phyloP scores from a whole-genome alignment of 1,140 invertebrate species.

The Brachionus paranguensis region DNA sequence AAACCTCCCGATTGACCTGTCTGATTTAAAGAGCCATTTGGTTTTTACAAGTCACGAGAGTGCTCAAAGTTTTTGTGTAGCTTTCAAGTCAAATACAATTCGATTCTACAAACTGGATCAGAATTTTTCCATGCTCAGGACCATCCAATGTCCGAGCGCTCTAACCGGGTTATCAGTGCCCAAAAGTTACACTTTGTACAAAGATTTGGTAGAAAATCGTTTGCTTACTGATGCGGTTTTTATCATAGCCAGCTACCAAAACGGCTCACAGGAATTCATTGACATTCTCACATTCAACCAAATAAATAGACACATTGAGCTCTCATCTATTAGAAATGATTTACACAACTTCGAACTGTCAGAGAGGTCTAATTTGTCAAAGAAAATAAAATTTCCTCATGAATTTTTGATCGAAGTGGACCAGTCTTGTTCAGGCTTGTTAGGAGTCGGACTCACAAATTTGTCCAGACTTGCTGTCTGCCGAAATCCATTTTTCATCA shows the following conservation, averaged over 20 bases:
- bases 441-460: background rate
- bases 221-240: background rate
- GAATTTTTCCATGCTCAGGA: background rate
- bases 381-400: conserved; percentile 1
- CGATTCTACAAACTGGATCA: background rate
- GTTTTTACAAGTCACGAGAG: background rate
- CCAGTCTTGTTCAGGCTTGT: background rate
- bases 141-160: background rate
- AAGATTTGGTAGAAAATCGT: background rate
- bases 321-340: background rate
- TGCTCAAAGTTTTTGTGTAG: background rate
- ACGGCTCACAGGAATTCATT: background rate
- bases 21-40: background rate
- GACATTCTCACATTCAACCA: background rate
- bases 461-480: background rate
- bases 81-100: background rate
- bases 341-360: background rate
- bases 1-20: background rate
- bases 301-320: background rate
- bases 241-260: background rate
- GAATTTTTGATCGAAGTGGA: background rate
- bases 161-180: background rate
- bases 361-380: background rate
- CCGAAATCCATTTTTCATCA: background rate
- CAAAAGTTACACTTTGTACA: background rate